These are phyloP conservation scores for Telenomus remus DNA, from an alignment of 1,140 invertebrate species.

Conservation along the genomic window DNA sequence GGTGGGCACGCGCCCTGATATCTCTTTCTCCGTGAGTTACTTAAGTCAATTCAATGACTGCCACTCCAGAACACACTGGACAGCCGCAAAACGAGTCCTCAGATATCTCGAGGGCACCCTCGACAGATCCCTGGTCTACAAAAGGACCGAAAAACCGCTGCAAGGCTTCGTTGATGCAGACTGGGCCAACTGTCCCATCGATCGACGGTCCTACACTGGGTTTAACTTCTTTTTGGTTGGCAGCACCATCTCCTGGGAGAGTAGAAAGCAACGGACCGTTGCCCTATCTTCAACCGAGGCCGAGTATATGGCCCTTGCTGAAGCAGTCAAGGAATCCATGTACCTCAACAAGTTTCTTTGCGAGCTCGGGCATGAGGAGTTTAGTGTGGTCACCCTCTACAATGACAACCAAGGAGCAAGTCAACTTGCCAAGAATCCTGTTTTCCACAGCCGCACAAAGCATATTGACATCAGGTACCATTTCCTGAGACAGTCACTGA, in stretches of 20 bases:
- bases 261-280: not conserved
- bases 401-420: too few relatives aligned
- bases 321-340: too few relatives aligned
- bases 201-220: not conserved
- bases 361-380: too few relatives aligned
- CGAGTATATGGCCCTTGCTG: too few relatives aligned
- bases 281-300: not conserved
- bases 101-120: not conserved
- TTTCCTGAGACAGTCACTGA: too few relatives aligned
- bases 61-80: constrained; percentile 2
- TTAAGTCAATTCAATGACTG: constrained; percentile 14
- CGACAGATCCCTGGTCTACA: not conserved
- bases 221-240: not conserved
- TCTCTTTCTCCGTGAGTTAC: constrained; percentile 3
- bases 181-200: not conserved
- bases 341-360: too few relatives aligned
- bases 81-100: not conserved
- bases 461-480: too few relatives aligned
- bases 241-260: not conserved
- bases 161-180: not conserved
- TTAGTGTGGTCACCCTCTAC: too few relatives aligned
- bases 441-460: too few relatives aligned
- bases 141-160: not conserved
- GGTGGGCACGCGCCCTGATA: not conserved
- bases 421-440: too few relatives aligned